Evolutionary conservation across 2,113 vertebrate species (phyloP), one percentile per base, ranked within the genome.

Genomic region (Cairina moschata): DNA sequence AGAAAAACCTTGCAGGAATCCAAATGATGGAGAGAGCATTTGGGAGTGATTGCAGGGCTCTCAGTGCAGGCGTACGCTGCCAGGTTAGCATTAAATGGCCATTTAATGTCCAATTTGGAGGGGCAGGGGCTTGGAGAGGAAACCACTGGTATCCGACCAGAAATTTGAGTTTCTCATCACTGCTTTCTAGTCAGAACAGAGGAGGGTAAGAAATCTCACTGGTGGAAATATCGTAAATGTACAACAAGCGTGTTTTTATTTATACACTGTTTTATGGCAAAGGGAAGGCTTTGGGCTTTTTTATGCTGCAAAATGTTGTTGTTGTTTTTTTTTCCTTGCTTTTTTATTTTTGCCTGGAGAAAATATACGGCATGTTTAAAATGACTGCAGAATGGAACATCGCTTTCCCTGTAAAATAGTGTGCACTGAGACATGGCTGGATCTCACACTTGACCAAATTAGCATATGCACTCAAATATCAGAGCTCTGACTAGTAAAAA

Each of bases 401-500:
- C 58, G 40, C 83, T 91, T 86, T 59, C 31, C 13, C 67, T 93
- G 63, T 94, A 93, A 94, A 95, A 73, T 1, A 91, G 69, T 82
- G 73, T 78, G 95, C 48, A 23, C 34, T 89, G 88, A 89, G 86
- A 87, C 66, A 34, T 63, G 92, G 92, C 94, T 75, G 78, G 80
- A 91, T 94, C 89, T 96, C 93, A 87, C 90, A 94, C 80, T 95
- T 94, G 91, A 88, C 95, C 93, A 93, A 91, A 95, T 96, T 94
- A 97, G 87, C 90, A 96, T 93, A 88, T 65, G 81, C 0, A 1
- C 87, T 97, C 90, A 94, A 77, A 86, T 94, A 95, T 73, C 95
- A 92, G 91, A 95, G 86, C 77, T 93, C 86, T 77, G 81, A 76
- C 95, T 96, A 86, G 95, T 84, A 93, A 96, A 95, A 96, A 96